A percentile compares a stretch with the other conserved stretches of the same genome.
Evolutionary conservation across 2,113 vertebrate species (phyloP).

Genomic region (Todiramphus saurophagus): DNA sequence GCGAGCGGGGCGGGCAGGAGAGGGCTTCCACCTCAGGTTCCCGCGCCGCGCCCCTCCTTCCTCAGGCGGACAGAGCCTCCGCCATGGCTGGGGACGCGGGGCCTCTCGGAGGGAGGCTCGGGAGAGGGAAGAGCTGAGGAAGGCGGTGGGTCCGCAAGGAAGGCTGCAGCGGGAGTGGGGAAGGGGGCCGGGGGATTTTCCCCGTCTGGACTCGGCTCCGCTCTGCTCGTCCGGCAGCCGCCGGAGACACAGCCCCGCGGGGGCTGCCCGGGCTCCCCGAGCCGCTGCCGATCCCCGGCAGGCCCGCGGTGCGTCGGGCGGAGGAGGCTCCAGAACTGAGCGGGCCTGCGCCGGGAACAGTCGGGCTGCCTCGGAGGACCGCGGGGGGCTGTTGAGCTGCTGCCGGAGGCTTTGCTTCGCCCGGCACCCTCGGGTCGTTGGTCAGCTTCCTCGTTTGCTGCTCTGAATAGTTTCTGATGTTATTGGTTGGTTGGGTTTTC

Average conservation of each 20-base stretch:
- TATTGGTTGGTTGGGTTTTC: background rate
- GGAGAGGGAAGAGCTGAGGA: background rate
- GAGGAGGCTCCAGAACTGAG: too few species aligned
- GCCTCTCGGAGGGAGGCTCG: too few species aligned
- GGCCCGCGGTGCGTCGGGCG: too few species aligned
- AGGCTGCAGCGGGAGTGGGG: background rate
- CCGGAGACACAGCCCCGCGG: background rate
- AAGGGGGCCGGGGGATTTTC: background rate
- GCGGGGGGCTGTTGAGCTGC: fast-evolving
- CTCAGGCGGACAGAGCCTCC: background rate
- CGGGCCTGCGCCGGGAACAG: background rate
- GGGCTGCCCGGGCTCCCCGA: background rate
- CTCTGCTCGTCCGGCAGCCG: background rate
- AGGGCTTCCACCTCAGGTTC: too few species aligned
- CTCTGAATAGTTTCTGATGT: background rate
- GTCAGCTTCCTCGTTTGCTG: too few species aligned
- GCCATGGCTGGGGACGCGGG: too few species aligned
- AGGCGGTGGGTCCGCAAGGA: too few species aligned
- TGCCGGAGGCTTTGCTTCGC: background rate
- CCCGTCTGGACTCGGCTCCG: too few species aligned
- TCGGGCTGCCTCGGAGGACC: fast-evolving
- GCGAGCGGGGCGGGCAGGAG: fast-evolving
- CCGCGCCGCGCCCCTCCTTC: background rate
- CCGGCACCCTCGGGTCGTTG: fast-evolving
- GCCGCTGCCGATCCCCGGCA: fast-evolving